Conservation (phyloP, 2,113 vertebrate genomes). For the Muntiacus reevesi region DNA sequence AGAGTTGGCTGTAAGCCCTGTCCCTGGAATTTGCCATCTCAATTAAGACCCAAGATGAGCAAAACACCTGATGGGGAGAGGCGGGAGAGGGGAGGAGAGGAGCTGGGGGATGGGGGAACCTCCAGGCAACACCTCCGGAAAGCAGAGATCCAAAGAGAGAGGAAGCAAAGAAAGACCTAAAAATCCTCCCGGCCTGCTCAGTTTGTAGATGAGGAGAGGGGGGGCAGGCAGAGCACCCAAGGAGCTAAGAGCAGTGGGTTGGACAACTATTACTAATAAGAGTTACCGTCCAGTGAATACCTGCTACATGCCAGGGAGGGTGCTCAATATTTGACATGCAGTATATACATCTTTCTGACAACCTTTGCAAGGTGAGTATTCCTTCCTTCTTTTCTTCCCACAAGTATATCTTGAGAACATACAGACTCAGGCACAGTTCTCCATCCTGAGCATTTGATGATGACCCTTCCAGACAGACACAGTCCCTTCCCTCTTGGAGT, state of each 20-base stretch:
- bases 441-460: background rate
- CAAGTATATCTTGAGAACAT: background rate
- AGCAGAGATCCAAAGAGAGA: background rate
- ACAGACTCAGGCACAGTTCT: background rate
- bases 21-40: conserved; percentile 65
- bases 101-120: fast-evolving
- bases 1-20: conserved; percentile 54
- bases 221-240: background rate
- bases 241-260: background rate
- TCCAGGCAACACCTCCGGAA: fast-evolving
- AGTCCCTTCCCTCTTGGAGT: background rate
- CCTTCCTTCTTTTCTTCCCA: background rate
- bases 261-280: background rate
- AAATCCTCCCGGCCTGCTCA: background rate
- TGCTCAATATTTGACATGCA: fast-evolving
- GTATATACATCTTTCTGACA: background rate
- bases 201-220: background rate
- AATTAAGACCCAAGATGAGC: conserved; percentile 56
- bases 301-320: background rate
- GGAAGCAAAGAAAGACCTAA: background rate
- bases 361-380: background rate
- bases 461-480: background rate
- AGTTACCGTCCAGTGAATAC: background rate
- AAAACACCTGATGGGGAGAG: conserved; percentile 11
- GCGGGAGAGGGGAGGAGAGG: background rate